phyloP scores from a whole-genome alignment of 23 tunicate genomes.

The Trididemnum clinides region DNA sequence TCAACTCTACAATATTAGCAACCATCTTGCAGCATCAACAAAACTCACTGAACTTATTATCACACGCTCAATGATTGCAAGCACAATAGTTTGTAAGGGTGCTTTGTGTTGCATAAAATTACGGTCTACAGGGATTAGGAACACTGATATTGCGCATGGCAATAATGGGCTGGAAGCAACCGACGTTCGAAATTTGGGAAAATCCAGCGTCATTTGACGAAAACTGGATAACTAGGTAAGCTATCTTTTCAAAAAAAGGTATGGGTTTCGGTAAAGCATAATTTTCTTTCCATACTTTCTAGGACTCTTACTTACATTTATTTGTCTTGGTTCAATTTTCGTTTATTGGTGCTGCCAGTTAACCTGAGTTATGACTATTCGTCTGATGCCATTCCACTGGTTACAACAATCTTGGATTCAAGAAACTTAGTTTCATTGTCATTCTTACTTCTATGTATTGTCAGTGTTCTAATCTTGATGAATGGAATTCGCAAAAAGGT shows the following conservation, averaged over 20 bases:
- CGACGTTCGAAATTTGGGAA: neutral
- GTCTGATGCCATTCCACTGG: conserved; percentile 68
- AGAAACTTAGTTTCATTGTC: conserved; percentile 36
- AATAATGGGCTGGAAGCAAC: neutral
- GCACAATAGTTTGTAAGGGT: too few species aligned
- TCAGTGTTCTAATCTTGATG: neutral
- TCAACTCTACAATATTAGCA: too few species aligned
- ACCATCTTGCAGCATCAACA: too few species aligned
- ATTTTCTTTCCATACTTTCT: neutral
- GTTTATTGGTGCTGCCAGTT: conserved; percentile 53
- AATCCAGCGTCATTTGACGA: neutral
- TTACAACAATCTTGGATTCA: conserved; percentile 40
- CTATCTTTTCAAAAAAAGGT: too few species aligned
- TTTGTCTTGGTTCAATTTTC: conserved; percentile 58
- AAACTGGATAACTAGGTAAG: neutral
- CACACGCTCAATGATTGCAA: too few species aligned
- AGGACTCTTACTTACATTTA: conserved; percentile 52
- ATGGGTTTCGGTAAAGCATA: too few species aligned
- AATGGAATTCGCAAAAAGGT: neutral
- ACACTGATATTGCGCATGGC: neutral
- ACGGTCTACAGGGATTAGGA: neutral
- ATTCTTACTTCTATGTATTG: neutral
- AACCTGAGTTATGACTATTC: conserved; percentile 82
- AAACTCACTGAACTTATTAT: too few species aligned
- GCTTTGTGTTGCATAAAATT: too few species aligned